A percentile compares a stretch with the other conserved stretches of the same genome.
phyloP scores from a whole-genome alignment of 2,113 vertebrate species.

The Hyla sarda region DNA sequence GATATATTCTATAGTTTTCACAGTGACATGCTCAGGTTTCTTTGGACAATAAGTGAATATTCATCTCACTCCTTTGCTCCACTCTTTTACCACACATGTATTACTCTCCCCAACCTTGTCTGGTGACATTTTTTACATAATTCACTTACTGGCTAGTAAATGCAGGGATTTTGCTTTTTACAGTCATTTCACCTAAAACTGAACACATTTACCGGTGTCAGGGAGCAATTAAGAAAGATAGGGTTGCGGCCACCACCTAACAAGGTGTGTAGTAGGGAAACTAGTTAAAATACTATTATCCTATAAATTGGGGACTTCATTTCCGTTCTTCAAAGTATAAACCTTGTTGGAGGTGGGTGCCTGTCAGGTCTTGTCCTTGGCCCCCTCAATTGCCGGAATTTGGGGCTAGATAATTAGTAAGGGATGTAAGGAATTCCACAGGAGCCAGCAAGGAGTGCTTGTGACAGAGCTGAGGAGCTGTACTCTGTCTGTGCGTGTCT shows the following conservation, averaged over 20 bases:
- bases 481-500: conserved; percentile 46
- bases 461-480: conserved; percentile 34
- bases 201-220: neutral
- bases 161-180: neutral
- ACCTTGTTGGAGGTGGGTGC: conserved; percentile 9
- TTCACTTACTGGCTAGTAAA: neutral
- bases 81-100: no score
- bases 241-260: neutral
- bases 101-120: conserved; percentile 17
- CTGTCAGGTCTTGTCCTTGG: conserved; percentile 37
- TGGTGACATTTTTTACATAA: conserved; percentile 21
- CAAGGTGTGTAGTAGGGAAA: conserved; percentile 9
- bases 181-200: neutral
- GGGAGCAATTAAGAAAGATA: no score
- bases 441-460: conserved; percentile 39
- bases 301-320: neutral
- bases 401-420: conserved; percentile 1
- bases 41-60: neutral
- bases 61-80: neutral
- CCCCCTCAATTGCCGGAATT: neutral
- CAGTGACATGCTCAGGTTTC: neutral
- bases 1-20: no score
- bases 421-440: conserved; percentile 37
- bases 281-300: neutral
- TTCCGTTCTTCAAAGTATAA: neutral